Evolutionary conservation across 2,797 vertebrate species (phyloP).

Genomic region (Cossypha caffra): DNA sequence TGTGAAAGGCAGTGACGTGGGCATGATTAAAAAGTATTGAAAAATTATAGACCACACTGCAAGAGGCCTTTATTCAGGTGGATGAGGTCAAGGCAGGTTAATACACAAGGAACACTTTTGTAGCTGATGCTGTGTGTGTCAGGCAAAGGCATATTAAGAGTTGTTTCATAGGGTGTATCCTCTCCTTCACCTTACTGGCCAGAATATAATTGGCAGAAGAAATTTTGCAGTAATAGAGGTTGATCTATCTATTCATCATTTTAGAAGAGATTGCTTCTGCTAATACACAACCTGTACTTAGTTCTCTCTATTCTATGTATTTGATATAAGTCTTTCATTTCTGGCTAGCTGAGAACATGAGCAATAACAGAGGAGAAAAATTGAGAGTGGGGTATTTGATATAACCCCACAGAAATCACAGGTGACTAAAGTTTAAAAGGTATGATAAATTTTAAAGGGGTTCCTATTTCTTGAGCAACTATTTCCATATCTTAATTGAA

Average conservation of each 20-base stretch:
- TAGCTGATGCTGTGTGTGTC: neutral
- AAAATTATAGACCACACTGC: conserved; percentile 11
- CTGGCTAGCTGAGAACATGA: neutral
- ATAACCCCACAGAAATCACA: neutral
- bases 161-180: accelerated
- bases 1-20: conserved; percentile 42
- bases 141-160: neutral
- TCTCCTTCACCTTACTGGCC: neutral
- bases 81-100: conserved; percentile 15
- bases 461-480: neutral
- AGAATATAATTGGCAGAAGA: neutral
- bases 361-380: neutral
- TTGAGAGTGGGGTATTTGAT: neutral
- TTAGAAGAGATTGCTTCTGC: neutral
- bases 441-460: neutral
- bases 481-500: neutral
- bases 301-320: neutral
- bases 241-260: neutral
- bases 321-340: neutral
- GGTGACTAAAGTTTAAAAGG: neutral
- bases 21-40: conserved; percentile 45
- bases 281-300: neutral
- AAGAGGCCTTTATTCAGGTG: conserved; percentile 17
- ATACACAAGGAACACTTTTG: neutral
- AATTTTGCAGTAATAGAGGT: neutral